Evolutionary conservation across 2,888 invertebrate species (phyloP).

Genomic region (Drosophila paranaensis): DNA sequence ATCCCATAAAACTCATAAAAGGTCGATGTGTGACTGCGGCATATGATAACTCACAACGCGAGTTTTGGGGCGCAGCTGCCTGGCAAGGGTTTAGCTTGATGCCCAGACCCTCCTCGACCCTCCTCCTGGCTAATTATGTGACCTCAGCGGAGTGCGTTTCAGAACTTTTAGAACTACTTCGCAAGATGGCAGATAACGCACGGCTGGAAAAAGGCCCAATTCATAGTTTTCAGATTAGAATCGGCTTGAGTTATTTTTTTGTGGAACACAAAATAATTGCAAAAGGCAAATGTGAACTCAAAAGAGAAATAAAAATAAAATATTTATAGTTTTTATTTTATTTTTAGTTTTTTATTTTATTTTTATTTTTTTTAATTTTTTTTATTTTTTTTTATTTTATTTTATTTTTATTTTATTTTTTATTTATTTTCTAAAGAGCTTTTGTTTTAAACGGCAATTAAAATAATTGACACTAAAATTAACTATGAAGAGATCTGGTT

Average conservation of each 20-base stretch:
- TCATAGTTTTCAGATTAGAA: slow-evolving; percentile 6
- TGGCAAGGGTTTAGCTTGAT: slow-evolving; percentile 41
- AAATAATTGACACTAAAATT: background rate
- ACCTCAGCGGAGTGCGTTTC: slow-evolving; percentile 40
- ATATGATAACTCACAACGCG: slow-evolving; percentile 16
- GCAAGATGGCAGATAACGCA: slow-evolving; percentile 63
- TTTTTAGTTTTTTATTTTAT: too few species aligned
- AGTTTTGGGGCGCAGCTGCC: slow-evolving; percentile 4
- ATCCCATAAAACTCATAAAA: slow-evolving; percentile 63
- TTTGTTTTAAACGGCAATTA: background rate
- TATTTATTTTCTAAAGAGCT: background rate
- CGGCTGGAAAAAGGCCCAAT: slow-evolving; percentile 20
- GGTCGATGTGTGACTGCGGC: slow-evolving; percentile 58
- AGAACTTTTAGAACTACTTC: slow-evolving; percentile 39
- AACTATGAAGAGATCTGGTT: background rate
- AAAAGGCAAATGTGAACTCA: background rate
- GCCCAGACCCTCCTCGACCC: slow-evolving; percentile 5
- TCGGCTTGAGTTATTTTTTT: background rate
- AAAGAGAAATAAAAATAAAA: too few species aligned
- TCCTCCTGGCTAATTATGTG: slow-evolving; percentile 33
- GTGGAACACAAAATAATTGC: background rate
- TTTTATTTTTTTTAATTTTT: too few species aligned
- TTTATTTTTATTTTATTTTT: too few species aligned
- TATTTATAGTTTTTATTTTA: too few species aligned
- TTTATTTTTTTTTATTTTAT: too few species aligned